phyloP scores from a whole-genome alignment of 2,113 vertebrate genomes.

The Todiramphus chloris region DNA sequence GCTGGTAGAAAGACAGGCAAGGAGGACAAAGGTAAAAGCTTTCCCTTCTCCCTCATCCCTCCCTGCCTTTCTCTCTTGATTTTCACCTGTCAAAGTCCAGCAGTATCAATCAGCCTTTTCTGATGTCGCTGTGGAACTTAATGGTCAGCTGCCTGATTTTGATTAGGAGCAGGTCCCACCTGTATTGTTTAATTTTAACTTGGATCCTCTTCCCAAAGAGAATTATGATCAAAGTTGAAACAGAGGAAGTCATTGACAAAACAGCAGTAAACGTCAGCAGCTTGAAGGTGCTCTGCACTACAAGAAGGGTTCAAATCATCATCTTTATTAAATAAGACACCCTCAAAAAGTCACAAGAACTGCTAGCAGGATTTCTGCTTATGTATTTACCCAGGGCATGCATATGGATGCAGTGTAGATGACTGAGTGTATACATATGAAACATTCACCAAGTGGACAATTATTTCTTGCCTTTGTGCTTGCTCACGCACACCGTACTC shows the following conservation, averaged over 20 bases:
- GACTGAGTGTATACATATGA: background rate
- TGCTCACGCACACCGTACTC: accelerated
- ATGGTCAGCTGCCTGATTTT: background rate
- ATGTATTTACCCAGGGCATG: background rate
- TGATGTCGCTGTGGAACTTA: background rate
- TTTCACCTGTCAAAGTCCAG: background rate
- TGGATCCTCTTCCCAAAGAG: background rate
- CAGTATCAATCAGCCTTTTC: background rate
- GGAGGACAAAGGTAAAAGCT: background rate
- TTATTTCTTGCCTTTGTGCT: background rate
- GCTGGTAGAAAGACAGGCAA: background rate
- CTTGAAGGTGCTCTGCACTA: background rate
- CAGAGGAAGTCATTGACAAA: background rate
- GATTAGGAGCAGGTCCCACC: background rate
- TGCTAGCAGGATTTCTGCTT: background rate
- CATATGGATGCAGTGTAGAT: background rate
- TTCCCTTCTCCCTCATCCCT: background rate
- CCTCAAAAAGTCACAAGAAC: background rate
- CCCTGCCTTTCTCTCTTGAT: background rate
- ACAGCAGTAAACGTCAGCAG: background rate
- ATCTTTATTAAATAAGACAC: background rate
- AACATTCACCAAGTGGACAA: background rate
- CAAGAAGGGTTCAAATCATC: background rate
- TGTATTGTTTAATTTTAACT: background rate
- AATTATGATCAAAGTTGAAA: background rate